These are phyloP conservation scores for Xyliphius kryptos DNA, from an alignment of 2,113 vertebrate species.

Conservation along the genomic window DNA sequence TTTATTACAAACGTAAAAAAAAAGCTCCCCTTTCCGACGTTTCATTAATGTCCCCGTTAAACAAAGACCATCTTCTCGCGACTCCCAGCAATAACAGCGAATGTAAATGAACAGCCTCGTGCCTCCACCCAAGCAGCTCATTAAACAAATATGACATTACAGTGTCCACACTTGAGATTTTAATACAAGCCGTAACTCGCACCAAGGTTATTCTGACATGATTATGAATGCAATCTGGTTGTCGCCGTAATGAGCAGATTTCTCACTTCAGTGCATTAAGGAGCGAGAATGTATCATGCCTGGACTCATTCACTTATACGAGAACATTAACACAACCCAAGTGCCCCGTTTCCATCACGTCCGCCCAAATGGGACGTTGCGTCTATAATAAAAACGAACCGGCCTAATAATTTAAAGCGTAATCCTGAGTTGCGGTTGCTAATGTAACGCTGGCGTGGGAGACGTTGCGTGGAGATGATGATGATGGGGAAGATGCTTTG, in stretches of 20 bases:
- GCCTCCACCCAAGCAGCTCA: conserved; percentile 21
- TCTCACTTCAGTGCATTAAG: conserved; percentile 24
- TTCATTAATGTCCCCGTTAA: conserved; percentile 27
- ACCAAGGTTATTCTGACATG: conserved; percentile 28
- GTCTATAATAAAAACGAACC: background rate
- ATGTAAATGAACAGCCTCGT: conserved; percentile 7
- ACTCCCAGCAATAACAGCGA: background rate
- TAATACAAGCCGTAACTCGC: conserved; percentile 21
- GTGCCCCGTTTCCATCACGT: conserved; percentile 1
- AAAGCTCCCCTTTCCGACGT: background rate
- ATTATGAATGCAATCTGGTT: conserved; percentile 27
- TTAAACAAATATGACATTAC: conserved; percentile 22
- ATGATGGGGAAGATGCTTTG: background rate
- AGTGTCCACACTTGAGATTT: conserved; percentile 19
- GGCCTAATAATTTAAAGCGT: background rate
- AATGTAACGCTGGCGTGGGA: background rate
- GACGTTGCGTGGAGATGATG: background rate
- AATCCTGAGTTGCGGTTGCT: background rate
- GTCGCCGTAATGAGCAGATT: conserved; percentile 17
- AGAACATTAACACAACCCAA: conserved; percentile 7
- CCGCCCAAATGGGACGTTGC: background rate
- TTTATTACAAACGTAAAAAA: background rate
- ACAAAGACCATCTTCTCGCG: conserved; percentile 10
- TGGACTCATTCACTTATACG: background rate
- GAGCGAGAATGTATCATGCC: background rate